Evolutionary conservation across 2,888 invertebrate species (phyloP), one percentile per base, ranked within the genome.

Genomic region (Chrysolina americana): DNA sequence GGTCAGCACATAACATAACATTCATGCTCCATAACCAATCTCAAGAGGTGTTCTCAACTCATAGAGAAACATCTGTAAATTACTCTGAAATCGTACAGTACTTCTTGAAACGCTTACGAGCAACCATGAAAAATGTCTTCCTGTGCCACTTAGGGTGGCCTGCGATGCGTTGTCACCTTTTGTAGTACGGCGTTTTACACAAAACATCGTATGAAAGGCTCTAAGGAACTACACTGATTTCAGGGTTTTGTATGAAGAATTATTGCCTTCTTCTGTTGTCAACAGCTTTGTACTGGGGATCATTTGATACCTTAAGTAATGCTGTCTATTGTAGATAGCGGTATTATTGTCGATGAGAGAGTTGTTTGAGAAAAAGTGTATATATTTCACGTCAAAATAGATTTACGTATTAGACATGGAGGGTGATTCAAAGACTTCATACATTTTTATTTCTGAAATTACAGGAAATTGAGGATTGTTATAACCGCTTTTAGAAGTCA

Each of bases 141-240:
- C 79, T 79, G 79, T 77, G 64, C 75, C 76, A 77, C 79, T 78
- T 76, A 76, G 79, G 82, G 82, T 81, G 81, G 82, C 80, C 80
- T 79, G 76, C 70, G 71, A 78, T 76, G 76, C 76, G 79, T 82
- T 80, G 81, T 81, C 82, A 82, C 81, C 82, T 82, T 82, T 82
- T 82, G 82, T 82, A 69, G 71, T 63, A 69, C 73, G 73, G 71
- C 75, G 76, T 79, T 78, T 74, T 75, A 80, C 79, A 79, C 77
- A 79, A 81, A 81, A 78, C 80, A 77, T 74, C 69, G 47, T 41
- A 71, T 72, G 82, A 81, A 83, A 81, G 81, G 69, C 74, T 62
- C 59, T 76, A 81, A 81, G 83, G 83, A 83, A 83, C 81, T 81
- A 83, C 81, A 82, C 82, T 77, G 79, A 82, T 82, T 83, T 82